Conservation (phyloP, 2,113 vertebrate genomes). For the Collichthys lucidus region DNA sequence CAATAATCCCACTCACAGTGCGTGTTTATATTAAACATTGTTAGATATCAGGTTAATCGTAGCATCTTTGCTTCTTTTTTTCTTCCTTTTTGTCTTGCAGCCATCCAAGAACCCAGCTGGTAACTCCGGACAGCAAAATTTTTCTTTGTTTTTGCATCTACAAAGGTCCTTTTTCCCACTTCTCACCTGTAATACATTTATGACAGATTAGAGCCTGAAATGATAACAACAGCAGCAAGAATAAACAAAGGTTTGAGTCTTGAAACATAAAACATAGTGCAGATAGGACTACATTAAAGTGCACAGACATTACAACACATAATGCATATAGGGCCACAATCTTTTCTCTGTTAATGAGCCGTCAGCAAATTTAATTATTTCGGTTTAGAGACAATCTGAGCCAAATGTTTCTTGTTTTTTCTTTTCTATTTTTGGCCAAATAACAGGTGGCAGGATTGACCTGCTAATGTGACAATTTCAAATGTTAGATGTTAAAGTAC, state of each 20-base stretch:
- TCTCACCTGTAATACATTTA: slow-evolving; percentile 70
- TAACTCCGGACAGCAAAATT: slow-evolving; percentile 21
- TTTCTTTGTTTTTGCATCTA: slow-evolving; percentile 20
- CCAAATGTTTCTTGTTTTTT: not conserved
- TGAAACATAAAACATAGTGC: too few relatives aligned
- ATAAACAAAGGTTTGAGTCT: not conserved
- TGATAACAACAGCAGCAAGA: not conserved
- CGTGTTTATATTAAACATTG: not conserved
- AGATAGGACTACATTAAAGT: too few relatives aligned
- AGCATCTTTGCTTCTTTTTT: not conserved
- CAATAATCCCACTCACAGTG: not conserved
- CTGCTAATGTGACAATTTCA: not conserved
- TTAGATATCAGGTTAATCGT: not conserved
- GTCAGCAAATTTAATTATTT: not conserved
- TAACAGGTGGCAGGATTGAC: not conserved
- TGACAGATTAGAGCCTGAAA: slow-evolving; percentile 23
- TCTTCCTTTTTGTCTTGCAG: slow-evolving; percentile 27
- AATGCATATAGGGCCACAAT: not conserved
- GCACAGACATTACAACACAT: too few relatives aligned
- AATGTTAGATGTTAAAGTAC: not conserved
- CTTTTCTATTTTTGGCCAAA: not conserved
- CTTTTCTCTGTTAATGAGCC: not conserved
- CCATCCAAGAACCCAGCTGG: not conserved
- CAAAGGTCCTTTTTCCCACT: slow-evolving; percentile 7
- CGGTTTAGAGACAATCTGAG: not conserved